Evolutionary conservation across 2,888 invertebrate genomes (phyloP).

Genomic region (Penaeus monodon): DNA sequence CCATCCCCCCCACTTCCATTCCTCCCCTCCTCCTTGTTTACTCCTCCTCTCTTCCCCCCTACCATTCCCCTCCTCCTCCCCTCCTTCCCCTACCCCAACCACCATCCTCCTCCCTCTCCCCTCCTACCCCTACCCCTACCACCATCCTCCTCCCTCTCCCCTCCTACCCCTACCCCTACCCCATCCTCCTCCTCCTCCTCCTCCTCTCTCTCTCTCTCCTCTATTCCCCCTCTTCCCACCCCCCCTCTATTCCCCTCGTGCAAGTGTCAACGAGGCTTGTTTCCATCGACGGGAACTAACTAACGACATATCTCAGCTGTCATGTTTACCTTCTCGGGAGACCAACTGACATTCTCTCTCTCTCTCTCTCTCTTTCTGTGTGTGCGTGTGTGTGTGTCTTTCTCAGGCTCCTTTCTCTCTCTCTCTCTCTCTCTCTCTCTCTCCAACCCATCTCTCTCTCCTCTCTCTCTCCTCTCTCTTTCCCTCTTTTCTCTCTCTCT

Average conservation of each 20-base stretch:
- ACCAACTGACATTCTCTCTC: not conserved
- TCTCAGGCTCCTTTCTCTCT: too few relatives aligned
- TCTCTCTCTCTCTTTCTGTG: not conserved
- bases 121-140: not conserved
- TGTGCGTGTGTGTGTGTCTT: too few relatives aligned
- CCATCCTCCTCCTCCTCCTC: not conserved
- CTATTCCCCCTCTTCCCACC: not conserved
- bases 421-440: fast-evolving
- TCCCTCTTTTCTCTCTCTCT: too few relatives aligned
- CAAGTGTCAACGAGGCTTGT: too few relatives aligned
- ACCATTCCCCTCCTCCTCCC: not conserved
- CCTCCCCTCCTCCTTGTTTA: not conserved
- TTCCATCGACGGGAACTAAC: too few relatives aligned
- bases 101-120: not conserved
- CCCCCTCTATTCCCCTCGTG: not conserved
- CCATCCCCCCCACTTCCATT: not conserved
- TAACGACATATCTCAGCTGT: too few relatives aligned
- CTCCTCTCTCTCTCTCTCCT: not conserved
- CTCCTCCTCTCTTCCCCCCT: not conserved
- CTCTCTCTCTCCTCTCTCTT: too few relatives aligned
- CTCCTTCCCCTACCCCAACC: not conserved
- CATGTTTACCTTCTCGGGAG: too few relatives aligned
- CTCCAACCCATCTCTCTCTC: too few relatives aligned
- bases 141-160: not conserved
- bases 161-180: not conserved